phyloP scores from a whole-genome alignment of 2,113 vertebrate species.

The Pseudorectes ferrugineus region DNA sequence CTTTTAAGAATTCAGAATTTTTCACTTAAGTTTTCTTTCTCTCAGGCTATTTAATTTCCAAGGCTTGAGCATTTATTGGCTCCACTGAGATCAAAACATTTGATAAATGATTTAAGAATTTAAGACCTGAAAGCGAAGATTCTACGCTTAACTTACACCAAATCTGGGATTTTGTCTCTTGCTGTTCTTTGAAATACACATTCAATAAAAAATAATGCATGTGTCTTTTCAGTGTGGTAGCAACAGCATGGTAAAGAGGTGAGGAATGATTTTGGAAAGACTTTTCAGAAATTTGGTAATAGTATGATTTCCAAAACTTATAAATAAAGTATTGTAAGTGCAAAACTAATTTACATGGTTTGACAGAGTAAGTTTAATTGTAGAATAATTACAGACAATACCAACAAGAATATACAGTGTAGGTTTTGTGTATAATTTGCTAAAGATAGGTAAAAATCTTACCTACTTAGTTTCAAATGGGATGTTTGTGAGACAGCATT shows the following conservation, averaged over 20 bases:
- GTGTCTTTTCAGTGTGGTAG: neutral
- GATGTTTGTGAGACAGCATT: neutral
- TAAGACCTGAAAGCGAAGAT: neutral
- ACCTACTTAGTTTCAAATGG: neutral
- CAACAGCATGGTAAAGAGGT: neutral
- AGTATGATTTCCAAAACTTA: neutral
- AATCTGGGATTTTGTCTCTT: neutral
- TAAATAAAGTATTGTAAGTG: accelerated
- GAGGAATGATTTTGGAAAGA: neutral
- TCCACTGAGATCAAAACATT: neutral
- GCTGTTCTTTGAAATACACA: neutral
- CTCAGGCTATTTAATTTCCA: neutral
- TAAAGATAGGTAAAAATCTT: neutral
- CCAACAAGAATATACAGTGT: neutral
- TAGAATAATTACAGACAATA: neutral
- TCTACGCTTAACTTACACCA: neutral
- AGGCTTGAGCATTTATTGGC: neutral
- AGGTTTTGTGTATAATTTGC: neutral
- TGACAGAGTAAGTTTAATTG: neutral
- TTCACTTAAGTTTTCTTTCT: neutral
- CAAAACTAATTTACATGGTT: neutral
- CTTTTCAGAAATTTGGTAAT: neutral
- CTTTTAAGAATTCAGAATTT: neutral
- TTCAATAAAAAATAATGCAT: neutral
- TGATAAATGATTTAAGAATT: neutral